Base-by-base conservation (phyloP, 2,113 vertebrate species). In the Otolemur garnettii region DNA sequence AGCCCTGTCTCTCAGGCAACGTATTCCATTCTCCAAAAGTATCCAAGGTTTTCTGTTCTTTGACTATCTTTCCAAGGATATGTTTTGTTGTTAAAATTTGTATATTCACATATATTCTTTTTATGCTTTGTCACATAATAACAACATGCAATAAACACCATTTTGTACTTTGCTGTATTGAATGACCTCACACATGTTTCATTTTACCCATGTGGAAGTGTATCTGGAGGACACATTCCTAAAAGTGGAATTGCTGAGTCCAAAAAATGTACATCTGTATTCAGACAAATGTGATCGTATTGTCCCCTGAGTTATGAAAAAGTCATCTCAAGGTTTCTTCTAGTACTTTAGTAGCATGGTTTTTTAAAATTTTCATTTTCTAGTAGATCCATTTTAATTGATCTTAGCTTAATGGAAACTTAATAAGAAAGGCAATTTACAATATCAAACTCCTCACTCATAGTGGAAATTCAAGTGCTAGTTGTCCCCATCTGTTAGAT, bases 391-490 rank as follows among this genome's bases (percentile, higher is more conserved):
- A 33, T 92, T 93, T 92, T 28, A 35, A 95, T 85, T 72, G 57
- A 86, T 53, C 9, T 64, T 75, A 74, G 28, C 38, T 87, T 71
- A 71, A 77, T 79, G 19, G 35, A 75, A 55, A n/a, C 57, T 95
- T 83, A 69, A 57, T 62, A 33, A 81, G 50, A 94, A 91, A 89
- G 85, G 19, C 33, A 92, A 80, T 88, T 93, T 88, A 77, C 86
- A 87, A 93, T 18, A 78, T 53, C 50, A 28, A 75, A 69, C 42
- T 82, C 66, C 68, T 87, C 21, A 12, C 82, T 91, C 80, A 24
- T 57, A 2, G 75, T 94, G 91, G 94, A 93, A 97, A 97, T 80
- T 87, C 74, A 93, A 97, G 81, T 35, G 26, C 92, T 71, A 26
- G 55, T 68, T 80, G 33, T 79, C 68, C 75, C 59, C 64, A 75